Evolutionary conservation across 2,888 invertebrate genomes (phyloP).

Genomic region (Diploptera punctata): DNA sequence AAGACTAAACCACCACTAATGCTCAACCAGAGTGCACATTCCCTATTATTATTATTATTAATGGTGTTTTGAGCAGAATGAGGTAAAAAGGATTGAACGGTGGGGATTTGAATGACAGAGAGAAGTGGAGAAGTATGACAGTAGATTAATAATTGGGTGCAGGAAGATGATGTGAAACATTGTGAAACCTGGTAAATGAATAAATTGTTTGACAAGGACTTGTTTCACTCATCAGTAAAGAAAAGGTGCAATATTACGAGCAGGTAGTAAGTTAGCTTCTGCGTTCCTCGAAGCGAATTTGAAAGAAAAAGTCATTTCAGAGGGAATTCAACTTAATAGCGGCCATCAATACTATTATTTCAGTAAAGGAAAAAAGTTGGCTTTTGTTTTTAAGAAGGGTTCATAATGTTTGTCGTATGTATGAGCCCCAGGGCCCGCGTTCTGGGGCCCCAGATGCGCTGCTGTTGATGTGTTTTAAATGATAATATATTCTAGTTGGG

Average conservation of each 20-base stretch:
- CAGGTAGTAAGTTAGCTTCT: neutral
- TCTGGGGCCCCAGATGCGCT: neutral
- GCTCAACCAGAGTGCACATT: too few relatives aligned
- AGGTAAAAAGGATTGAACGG: too few relatives aligned
- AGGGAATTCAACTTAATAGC: constrained; percentile 13
- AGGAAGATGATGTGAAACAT: too few relatives aligned
- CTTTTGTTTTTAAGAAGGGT: constrained; percentile 7
- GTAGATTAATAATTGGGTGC: too few relatives aligned
- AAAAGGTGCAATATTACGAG: neutral
- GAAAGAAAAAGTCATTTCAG: constrained; percentile 27
- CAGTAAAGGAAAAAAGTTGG: neutral
- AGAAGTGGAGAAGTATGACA: too few relatives aligned
- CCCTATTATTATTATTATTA: too few relatives aligned
- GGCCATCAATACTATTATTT: constrained; percentile 3
- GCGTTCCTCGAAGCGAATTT: constrained; percentile 20
- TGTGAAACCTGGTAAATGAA: too few relatives aligned
- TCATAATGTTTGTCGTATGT: constrained; percentile 11
- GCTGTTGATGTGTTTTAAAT: constrained; percentile 22
- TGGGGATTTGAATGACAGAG: too few relatives aligned
- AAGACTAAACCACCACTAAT: too few relatives aligned
- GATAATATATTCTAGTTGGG: neutral
- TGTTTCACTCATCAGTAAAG: neutral
- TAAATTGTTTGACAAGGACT: too few relatives aligned
- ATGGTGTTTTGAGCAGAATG: too few relatives aligned
- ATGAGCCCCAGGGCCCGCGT: neutral